phyloP scores from a whole-genome alignment of 2,888 invertebrate genomes.

The Stratiomys singularior region DNA sequence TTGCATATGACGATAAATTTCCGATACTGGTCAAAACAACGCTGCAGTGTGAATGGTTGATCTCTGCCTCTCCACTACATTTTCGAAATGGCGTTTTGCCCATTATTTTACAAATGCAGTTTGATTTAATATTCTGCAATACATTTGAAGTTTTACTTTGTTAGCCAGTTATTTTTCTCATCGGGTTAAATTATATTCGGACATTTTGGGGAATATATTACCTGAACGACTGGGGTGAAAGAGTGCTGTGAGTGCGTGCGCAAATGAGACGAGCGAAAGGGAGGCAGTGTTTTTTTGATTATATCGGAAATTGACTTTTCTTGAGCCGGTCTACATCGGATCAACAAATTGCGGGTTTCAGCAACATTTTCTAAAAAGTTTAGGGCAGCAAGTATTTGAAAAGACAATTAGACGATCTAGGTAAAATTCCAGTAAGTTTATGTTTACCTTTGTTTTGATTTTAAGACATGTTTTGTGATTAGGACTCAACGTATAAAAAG shows the following conservation, averaged over 20 bases:
- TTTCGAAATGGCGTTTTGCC: slow-evolving; percentile 45
- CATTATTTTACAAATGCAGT: slow-evolving; percentile 10
- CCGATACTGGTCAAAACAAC: slow-evolving; percentile 62
- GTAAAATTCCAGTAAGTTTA: slow-evolving; percentile 25
- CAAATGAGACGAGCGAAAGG: slow-evolving; percentile 48
- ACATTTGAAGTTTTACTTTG: slow-evolving; percentile 25
- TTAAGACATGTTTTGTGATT: slow-evolving; percentile 52
- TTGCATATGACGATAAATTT: neutral
- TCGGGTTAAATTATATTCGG: slow-evolving; percentile 24
- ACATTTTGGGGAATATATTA: slow-evolving; percentile 17
- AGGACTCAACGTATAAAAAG: slow-evolving; percentile 46
- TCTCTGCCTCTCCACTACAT: slow-evolving; percentile 48
- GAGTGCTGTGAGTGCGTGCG: slow-evolving; percentile 49
- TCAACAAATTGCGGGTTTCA: slow-evolving; percentile 12
- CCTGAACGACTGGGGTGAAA: slow-evolving; percentile 46
- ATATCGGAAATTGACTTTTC: slow-evolving; percentile 33
- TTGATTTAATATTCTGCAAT: slow-evolving; percentile 18
- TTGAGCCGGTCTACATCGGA: neutral
- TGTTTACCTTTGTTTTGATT: slow-evolving; percentile 32
- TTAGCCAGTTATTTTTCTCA: slow-evolving; percentile 33
- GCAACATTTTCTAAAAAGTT: neutral
- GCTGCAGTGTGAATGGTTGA: slow-evolving; percentile 57
- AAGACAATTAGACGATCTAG: neutral
- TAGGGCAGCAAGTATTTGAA: slow-evolving; percentile 5
- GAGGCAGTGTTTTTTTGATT: slow-evolving; percentile 44